Base-by-base conservation (phyloP, 2,888 invertebrate species). In the Hirtodrosophila histrioides region DNA sequence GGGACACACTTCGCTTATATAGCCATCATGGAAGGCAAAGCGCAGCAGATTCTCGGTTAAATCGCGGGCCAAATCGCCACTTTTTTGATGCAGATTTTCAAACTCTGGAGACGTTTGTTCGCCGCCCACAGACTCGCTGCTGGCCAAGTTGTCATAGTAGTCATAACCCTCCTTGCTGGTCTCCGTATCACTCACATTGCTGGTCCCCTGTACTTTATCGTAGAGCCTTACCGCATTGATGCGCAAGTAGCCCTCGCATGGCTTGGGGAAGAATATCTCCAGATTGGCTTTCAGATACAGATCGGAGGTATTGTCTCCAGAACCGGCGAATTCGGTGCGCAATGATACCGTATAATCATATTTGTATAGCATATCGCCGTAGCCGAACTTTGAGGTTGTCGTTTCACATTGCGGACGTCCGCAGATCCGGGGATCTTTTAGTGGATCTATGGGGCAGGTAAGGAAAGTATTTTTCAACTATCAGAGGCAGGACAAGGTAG, bases 21-120 rank as follows among this genome's bases (percentile, higher is more conserved):
- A 88, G 0, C 98, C 98, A 92, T 98, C 97, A 69, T 96, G 95
- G 91, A 95, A 98, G 0, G 96, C 94, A 89, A 98, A 97, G 81
- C 94, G 93, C 51, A 95, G 92, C 23, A 94, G 91, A 91, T 93
- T 90, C 64, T 92, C 90, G 12, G 93, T 92, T 27, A 95, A 90
- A 46, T 93, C 93, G 44, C 92, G 91, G 24, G 93, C 92, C 88
- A 95, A 93, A 58, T 93, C 92, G 76, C n/a, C 17, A 60, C 89
- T 91, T 35, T 90, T 90, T 0, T 89, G 86, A 75, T 92, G 91
- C n/a, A 88, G 37, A 39, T 65, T 60, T 0, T 68, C 56, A 37
- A 55, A 57, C 4, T 64, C 61, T 0, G 24, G 10, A 1, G 64
- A 44, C 0, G 12, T 12, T 4, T 75, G 69, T 1, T 66, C 49